phyloP scores from a whole-genome alignment of 23 tunicate species.

The Botrylloides violaceus region DNA sequence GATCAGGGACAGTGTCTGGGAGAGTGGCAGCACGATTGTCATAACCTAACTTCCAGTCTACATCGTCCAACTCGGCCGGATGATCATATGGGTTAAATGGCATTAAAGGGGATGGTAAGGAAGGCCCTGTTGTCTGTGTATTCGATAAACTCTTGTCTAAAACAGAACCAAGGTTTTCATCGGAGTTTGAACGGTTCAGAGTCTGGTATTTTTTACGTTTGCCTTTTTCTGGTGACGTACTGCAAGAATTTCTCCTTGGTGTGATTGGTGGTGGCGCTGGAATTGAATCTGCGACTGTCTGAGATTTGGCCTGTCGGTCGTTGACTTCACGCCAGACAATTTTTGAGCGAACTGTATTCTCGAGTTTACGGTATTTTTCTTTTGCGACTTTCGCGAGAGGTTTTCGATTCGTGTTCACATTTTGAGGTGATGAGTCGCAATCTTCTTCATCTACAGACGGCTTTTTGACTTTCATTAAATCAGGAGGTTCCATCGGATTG shows the following conservation, averaged over 20 bases:
- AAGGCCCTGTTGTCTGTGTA: slow-evolving; percentile 7
- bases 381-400: slow-evolving; percentile 2
- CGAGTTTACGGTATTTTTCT: slow-evolving; percentile 19
- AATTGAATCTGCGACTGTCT: too few relatives aligned
- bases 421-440: too few relatives aligned
- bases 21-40: slow-evolving; percentile 14
- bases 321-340: background rate
- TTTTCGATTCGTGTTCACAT: background rate
- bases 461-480: slow-evolving; percentile 43
- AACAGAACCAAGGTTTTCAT: background rate
- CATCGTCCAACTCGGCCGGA: too few relatives aligned
- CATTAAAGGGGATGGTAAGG: slow-evolving; percentile 71
- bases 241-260: background rate
- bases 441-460: background rate
- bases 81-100: slow-evolving; percentile 23
- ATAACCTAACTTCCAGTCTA: slow-evolving; percentile 19
- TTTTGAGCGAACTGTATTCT: slow-evolving; percentile 10
- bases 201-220: background rate
- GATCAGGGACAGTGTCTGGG: background rate
- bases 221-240: background rate
- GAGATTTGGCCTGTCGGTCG: background rate
- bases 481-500: slow-evolving; percentile 97
- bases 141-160: slow-evolving; percentile 11
- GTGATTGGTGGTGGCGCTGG: too few relatives aligned
- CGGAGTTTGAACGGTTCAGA: background rate